Base-by-base conservation (phyloP, 2,797 vertebrate genomes). In the Setipinna tenuifilis region DNA sequence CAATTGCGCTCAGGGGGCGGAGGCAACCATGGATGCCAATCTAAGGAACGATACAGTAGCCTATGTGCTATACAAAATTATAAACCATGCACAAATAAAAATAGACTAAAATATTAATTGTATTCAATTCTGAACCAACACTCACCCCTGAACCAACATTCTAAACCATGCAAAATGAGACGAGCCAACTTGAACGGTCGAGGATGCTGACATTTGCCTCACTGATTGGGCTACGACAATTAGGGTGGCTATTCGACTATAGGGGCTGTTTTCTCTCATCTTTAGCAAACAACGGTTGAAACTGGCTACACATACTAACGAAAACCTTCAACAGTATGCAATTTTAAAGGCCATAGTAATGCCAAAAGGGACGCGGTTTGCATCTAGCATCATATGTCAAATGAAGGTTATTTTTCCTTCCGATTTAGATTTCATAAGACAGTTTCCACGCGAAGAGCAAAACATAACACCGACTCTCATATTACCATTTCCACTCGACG, bases 361-460 rank as follows among this genome's bases (percentile, higher is more conserved):
- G 71, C 7, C 31, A 59, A 59, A 78, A 54, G 50, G 4, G 31
- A 44, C 71, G 31, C 31, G 17, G 31, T 25, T 59, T 78, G 71
- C 6, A 9, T 78, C 71, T 19, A 44, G 71, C 71, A 78, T 78
- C 71, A 78, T 78, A 89, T 90, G 82, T 86, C 85, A 89, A 83
- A 86, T 91, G 87, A 92, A 91, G 90, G 91, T 89, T 89, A 90
- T 90, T 85, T 68, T 86, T 75, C 35, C 68, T 25, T 23, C 81
- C 75, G 35, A 44, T 78, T 78, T 44, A n/a, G 0, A 78, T 44
- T 78, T 21, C 71, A 78, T 31, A 14, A 31, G 31, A 78, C 35
- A 78, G 9, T 78, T 78, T 44, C 35, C 71, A 78, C 17, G 19
- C 71, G 71, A 44, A 21, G 17, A 78, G 68, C 11, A 78, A 78